Evolutionary conservation across 2,888 invertebrate species (phyloP), one percentile per base, ranked within the genome.

Genomic region (Eumacrocentrus americanus): DNA sequence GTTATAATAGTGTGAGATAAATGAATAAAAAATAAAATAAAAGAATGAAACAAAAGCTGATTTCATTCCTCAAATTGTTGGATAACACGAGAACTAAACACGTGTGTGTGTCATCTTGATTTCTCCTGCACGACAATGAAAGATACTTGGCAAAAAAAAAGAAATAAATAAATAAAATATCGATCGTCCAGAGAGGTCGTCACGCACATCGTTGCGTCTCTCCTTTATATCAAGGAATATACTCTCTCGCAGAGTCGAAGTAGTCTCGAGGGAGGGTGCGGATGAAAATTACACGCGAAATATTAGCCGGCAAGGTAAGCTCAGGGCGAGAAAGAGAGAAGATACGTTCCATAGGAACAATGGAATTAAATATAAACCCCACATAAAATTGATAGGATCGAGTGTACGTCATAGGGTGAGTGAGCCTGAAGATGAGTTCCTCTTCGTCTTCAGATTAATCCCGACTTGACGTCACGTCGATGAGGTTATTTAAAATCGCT

Each of bases 41-140:
- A 60, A 56, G 50, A 52, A 51, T 40, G 53, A 64, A 62, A 62
- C 59, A 61, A 50, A 51, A 60, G 61, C 60, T 63, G 63, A 63
- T 63, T 61, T 57, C 57, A 42, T n/a, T 55, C 60, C 62, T 58
- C 61, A 58, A 65, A 67, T 67, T 67, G 67, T 64, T 62, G 59
- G 65, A 61, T 62, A 67, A 62, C 67, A 67, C 67, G 67, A 65
- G 57, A 67, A 57, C 51, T 48, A 54, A 46, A 53, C 51, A 59
- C 40, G 62, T 58, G 55, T 57, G n/a, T n/a, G n/a, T n/a, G n/a
- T 47, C 44, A 55, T 23, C 58, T 20, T 22, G 29, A 57, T 47
- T 57, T 44, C 38, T 34, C 54, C 52, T n/a, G n/a, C n/a, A n/a
- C n/a, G n/a, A n/a, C n/a, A n/a, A n/a, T n/a, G n/a, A n/a, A n/a